Evolutionary conservation across 2,113 vertebrate species (phyloP).

Genomic region (Thryonomys swinderianus): DNA sequence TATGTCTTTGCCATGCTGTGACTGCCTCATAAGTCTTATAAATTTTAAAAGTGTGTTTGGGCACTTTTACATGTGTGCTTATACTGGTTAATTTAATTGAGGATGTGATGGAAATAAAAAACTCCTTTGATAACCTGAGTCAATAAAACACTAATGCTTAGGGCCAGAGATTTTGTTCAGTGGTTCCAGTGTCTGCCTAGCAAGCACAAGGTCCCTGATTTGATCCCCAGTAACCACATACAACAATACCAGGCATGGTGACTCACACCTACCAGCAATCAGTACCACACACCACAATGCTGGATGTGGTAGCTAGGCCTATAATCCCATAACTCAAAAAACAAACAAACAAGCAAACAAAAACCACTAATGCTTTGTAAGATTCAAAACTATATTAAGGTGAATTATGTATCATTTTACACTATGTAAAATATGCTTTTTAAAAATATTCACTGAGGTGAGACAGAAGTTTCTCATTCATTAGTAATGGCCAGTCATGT

Average conservation of each 20-base stretch:
- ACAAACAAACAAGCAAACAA: too few species aligned
- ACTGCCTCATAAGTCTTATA: not conserved
- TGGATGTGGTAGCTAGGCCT: too few species aligned
- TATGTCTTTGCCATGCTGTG: not conserved
- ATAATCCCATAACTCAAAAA: too few species aligned
- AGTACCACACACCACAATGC: too few species aligned
- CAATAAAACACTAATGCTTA: not conserved
- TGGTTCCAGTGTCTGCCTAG: too few species aligned
- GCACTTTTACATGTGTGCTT: not conserved
- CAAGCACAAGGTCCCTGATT: too few species aligned
- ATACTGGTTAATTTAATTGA: not conserved
- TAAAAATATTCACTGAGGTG: constrained; percentile 13
- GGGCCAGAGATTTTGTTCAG: too few species aligned
- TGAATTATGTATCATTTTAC: not conserved
- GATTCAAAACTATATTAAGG: not conserved
- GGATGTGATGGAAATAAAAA: not conserved
- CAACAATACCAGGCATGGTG: too few species aligned
- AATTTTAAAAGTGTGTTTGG: constrained; percentile 7
- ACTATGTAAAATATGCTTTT: constrained; percentile 7
- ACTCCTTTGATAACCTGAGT: not conserved
- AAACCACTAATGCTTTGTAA: not conserved
- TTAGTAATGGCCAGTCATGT: constrained; percentile 18
- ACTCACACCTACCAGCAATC: too few species aligned
- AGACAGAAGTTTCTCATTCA: constrained; percentile 17
- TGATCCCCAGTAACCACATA: too few species aligned